Percentiles rank a stretch among this genome's conserved stretches.
phyloP scores from a whole-genome alignment of 2,888 invertebrate species.

The Microchrysa polita region DNA sequence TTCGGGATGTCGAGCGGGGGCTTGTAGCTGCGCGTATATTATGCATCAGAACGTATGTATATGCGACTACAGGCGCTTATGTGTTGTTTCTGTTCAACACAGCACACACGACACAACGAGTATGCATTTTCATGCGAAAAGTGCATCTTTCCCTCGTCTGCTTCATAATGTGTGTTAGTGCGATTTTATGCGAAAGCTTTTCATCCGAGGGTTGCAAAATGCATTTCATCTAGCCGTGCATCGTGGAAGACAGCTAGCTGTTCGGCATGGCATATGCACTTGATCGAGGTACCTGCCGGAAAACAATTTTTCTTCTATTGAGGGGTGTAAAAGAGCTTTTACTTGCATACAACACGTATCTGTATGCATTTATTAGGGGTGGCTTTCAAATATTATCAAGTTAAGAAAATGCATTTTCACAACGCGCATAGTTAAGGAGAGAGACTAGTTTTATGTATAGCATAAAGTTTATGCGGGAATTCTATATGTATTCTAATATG shows the following conservation, averaged over 20 bases:
- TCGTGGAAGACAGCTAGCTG: not conserved
- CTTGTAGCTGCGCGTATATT: too few species aligned
- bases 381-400: slow-evolving; percentile 14
- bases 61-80: too few species aligned
- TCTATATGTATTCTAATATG: slow-evolving; percentile 19
- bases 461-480: not conserved
- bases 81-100: not conserved
- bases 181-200: not conserved
- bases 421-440: not conserved
- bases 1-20: not conserved
- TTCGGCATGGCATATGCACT: not conserved
- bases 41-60: too few species aligned
- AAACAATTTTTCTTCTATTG: not conserved
- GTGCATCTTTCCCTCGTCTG: too few species aligned
- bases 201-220: slow-evolving; percentile 3
- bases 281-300: slow-evolving; percentile 1
- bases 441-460: not conserved
- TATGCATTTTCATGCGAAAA: too few species aligned
- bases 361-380: not conserved
- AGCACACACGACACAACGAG: not conserved
- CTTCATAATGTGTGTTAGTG: too few species aligned
- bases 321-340: not conserved
- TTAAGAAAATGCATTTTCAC: slow-evolving; percentile 12
- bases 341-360: not conserved
- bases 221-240: slow-evolving; percentile 35